Conservation (phyloP, 2,888 invertebrate genomes). For the Cryptophagus acutangulus region DNA sequence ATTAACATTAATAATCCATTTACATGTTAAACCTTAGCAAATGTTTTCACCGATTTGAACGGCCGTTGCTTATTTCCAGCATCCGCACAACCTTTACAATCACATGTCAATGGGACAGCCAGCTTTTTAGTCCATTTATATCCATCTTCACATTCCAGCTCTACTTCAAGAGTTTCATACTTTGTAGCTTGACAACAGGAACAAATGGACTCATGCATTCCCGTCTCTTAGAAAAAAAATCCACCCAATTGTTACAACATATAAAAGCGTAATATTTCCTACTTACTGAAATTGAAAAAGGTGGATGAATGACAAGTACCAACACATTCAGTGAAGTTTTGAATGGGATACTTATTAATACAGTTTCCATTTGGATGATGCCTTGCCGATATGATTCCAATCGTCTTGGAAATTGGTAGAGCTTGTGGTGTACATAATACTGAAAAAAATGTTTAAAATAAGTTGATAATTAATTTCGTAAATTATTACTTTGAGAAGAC, state of each 20-base stretch:
- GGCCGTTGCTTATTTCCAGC: background rate
- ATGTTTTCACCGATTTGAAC: background rate
- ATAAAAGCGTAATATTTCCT: conserved; percentile 9
- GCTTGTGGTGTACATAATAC: conserved; percentile 56
- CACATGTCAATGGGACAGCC: conserved; percentile 43
- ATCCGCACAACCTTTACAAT: conserved; percentile 39
- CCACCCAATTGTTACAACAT: conserved; percentile 1
- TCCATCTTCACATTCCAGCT: conserved; percentile 43
- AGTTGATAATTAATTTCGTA: background rate
- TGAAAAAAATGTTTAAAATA: conserved; percentile 33
- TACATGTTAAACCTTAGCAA: background rate
- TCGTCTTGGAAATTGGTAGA: conserved; percentile 52
- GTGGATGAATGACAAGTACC: conserved; percentile 68
- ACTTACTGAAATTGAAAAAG: conserved; percentile 61
- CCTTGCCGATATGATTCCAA: conserved; percentile 54
- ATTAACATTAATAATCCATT: too few relatives aligned
- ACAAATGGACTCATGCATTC: conserved; percentile 53
- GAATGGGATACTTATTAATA: conserved; percentile 56
- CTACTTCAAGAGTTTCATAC: conserved; percentile 36
- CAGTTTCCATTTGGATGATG: conserved; percentile 57
- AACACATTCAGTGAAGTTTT: conserved; percentile 63
- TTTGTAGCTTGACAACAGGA: conserved; percentile 52
- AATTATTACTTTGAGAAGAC: conserved; percentile 46
- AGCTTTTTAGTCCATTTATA: conserved; percentile 39
- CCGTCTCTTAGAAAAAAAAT: conserved; percentile 47